These are phyloP conservation scores for Orchesellides sinensis DNA, from an alignment of 2,888 invertebrate genomes.

Conservation along the genomic window DNA sequence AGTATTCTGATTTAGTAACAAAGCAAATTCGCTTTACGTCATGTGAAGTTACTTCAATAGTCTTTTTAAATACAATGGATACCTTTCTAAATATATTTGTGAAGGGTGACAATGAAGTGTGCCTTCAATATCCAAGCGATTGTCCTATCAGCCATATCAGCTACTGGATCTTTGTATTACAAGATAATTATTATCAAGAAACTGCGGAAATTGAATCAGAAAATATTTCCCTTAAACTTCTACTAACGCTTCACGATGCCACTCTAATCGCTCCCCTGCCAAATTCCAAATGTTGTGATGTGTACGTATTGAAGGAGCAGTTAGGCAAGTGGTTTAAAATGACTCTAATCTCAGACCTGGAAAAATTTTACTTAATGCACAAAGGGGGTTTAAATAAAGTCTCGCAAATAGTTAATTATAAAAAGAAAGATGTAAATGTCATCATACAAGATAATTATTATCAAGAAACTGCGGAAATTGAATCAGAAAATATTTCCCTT, in stretches of 20 bases:
- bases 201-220: no score
- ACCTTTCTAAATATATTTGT: neutral
- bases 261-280: neutral
- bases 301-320: neutral
- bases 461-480: neutral
- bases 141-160: neutral
- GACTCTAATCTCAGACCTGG: neutral
- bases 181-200: neutral
- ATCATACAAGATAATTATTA: no score
- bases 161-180: neutral
- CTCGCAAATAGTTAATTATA: neutral
- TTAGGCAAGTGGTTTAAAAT: neutral
- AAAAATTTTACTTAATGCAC: neutral
- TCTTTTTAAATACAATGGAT: no score
- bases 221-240: neutral
- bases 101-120: neutral
- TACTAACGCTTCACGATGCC: neutral
- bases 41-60: no score
- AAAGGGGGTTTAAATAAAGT: no score
- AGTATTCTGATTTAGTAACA: no score
- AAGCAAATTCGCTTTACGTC: no score
- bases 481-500: no score
- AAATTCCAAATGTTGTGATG: neutral
- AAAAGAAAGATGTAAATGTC: neutral
- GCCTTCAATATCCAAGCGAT: neutral